A percentile compares a stretch with the other conserved stretches of the same genome.
Evolutionary conservation across 2,797 vertebrate species (phyloP).

Genomic region (Mus spretus): DNA sequence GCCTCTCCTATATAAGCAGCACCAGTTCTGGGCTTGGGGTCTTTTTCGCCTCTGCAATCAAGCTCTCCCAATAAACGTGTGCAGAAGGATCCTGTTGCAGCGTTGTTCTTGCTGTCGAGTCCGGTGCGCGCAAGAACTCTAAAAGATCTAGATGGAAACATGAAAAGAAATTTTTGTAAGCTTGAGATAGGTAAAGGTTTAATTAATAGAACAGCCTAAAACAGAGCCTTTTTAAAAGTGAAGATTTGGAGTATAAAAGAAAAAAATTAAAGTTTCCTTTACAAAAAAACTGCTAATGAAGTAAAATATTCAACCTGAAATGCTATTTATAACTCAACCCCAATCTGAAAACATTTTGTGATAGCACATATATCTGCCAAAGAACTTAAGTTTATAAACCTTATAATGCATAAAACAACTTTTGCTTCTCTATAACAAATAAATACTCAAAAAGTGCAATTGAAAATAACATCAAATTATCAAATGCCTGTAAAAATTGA

Average conservation of each 20-base stretch:
- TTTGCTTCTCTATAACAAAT: conserved; percentile 25
- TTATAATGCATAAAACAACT: not conserved
- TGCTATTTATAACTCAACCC: not conserved
- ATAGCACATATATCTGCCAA: not conserved
- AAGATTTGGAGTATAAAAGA: not conserved
- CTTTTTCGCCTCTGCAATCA: too few species aligned
- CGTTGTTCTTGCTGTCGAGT: too few species aligned
- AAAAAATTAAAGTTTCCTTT: conserved; percentile 51
- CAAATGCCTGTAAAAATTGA: not conserved
- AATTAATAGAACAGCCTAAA: not conserved
- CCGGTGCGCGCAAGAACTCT: not conserved
- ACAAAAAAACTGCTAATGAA: conserved; percentile 26
- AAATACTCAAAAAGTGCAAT: conserved; percentile 21
- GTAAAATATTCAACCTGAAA: not conserved
- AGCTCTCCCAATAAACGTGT: too few species aligned
- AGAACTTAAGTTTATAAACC: not conserved
- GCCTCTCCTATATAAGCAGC: too few species aligned
- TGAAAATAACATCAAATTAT: not conserved
- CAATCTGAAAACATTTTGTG: conserved; percentile 1
- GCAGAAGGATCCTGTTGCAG: too few species aligned
- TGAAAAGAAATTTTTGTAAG: not conserved
- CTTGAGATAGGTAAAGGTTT: conserved; percentile 2
- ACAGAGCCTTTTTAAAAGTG: not conserved
- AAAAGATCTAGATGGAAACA: not conserved
- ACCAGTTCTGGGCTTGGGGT: too few species aligned